These are phyloP conservation scores for Stenoptilia bipunctidactyla DNA, from an alignment of 2,888 invertebrate species.

Conservation along the genomic window DNA sequence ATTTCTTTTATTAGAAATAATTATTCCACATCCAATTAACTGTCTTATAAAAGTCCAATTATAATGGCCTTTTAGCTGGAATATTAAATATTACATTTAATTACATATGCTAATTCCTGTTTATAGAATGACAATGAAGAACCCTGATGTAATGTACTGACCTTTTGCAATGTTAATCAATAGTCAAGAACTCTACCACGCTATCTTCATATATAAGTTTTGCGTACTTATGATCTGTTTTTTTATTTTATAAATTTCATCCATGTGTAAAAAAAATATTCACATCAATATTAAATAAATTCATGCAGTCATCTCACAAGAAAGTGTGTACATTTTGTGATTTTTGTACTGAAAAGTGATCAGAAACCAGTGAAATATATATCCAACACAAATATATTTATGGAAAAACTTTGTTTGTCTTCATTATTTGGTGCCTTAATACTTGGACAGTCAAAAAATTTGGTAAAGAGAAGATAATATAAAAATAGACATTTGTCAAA, in stretches of 20 bases:
- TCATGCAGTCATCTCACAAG: slow-evolving; percentile 41
- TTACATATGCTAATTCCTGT: slow-evolving; percentile 32
- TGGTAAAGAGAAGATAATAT: no score
- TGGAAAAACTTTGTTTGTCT: background rate
- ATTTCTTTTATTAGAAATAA: slow-evolving; percentile 57
- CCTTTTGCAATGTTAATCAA: slow-evolving; percentile 38
- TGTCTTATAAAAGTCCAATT: slow-evolving; percentile 61
- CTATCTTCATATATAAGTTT: slow-evolving; percentile 18
- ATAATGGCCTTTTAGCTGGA: slow-evolving; percentile 63
- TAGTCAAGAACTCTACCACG: slow-evolving; percentile 19
- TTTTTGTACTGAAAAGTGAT: slow-evolving; percentile 60
- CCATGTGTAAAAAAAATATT: background rate
- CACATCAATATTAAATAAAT: slow-evolving; percentile 6
- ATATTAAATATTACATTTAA: slow-evolving; percentile 70
- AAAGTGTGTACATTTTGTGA: slow-evolving; percentile 45
- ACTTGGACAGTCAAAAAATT: no score
- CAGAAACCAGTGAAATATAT: slow-evolving; percentile 52
- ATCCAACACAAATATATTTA: slow-evolving; percentile 26
- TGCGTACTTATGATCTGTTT: no score
- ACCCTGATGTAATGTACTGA: slow-evolving; percentile 59
- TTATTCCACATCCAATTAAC: slow-evolving; percentile 62
- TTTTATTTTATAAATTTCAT: background rate
- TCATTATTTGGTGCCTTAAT: no score
- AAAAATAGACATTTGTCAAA: no score
- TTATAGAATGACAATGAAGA: slow-evolving; percentile 47